Conservation (phyloP, 2,113 vertebrate genomes). For the Psittacus erithacus region DNA sequence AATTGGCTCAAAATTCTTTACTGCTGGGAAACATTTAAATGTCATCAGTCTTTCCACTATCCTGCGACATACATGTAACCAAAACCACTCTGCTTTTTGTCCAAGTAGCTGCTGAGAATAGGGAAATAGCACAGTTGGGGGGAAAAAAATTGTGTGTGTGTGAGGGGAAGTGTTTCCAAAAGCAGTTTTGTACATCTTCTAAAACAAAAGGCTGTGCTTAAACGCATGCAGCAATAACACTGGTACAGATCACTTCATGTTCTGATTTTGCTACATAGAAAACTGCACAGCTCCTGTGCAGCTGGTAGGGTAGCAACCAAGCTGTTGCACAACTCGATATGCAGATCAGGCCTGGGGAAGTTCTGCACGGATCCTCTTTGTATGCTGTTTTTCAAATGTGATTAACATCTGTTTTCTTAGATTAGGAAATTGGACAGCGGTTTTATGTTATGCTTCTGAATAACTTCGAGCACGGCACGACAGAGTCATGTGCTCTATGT, state of each 20-base stretch:
- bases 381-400: slow-evolving; percentile 7
- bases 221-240: neutral
- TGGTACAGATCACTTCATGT: neutral
- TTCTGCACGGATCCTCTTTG: slow-evolving; percentile 15
- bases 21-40: neutral
- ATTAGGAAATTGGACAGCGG: slow-evolving; percentile 3
- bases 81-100: slow-evolving; percentile 10
- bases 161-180: neutral
- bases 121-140: neutral
- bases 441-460: neutral
- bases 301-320: neutral
- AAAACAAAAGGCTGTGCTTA: neutral
- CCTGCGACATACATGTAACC: neutral
- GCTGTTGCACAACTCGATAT: neutral
- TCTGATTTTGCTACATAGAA: neutral
- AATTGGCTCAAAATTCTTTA: neutral
- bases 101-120: neutral
- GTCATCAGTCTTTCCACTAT: neutral
- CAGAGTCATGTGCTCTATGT: neutral
- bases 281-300: neutral
- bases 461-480: neutral
- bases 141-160: neutral
- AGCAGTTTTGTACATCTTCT: neutral
- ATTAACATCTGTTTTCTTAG: slow-evolving; percentile 41
- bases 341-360: slow-evolving; percentile 50